Evolutionary conservation across 1,140 invertebrate genomes (phyloP).

Genomic region (Scaptomyza graminum): DNA sequence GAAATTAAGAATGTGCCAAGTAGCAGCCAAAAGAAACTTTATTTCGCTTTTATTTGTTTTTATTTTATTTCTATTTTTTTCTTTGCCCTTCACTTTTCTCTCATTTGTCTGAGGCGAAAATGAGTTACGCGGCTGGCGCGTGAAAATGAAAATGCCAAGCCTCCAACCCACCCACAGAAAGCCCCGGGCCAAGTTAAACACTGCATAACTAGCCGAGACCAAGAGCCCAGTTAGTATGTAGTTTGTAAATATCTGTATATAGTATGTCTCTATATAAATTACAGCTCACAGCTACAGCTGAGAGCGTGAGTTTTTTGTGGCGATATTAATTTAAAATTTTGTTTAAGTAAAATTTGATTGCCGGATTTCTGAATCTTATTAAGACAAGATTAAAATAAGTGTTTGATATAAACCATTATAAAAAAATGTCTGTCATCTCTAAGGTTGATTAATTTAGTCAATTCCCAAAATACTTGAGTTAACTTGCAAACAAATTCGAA

Average conservation of each 20-base stretch:
- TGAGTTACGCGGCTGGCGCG: conserved; percentile 73
- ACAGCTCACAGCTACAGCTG: neutral
- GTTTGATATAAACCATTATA: no score
- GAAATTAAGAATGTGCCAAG: conserved; percentile 82
- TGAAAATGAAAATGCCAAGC: conserved; percentile 71
- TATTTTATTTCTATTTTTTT: conserved; percentile 17
- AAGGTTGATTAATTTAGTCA: no score
- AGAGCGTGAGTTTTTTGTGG: conserved; percentile 1
- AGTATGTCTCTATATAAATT: neutral
- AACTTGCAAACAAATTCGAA: neutral
- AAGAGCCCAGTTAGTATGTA: conserved; percentile 25
- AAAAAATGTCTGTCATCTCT: no score
- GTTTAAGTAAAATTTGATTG: no score
- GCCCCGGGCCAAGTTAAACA: conserved; percentile 72
- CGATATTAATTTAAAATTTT: neutral
- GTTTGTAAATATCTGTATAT: conserved; percentile 12
- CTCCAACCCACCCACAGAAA: conserved; percentile 25
- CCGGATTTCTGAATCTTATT: no score
- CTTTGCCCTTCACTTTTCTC: conserved; percentile 28
- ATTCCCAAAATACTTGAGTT: no score
- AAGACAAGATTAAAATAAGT: no score
- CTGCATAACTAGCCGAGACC: conserved; percentile 68
- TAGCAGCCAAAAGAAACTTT: conserved; percentile 77
- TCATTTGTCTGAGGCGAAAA: conserved; percentile 63
- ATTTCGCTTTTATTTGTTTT: conserved; percentile 67